phyloP scores from a whole-genome alignment of 2,113 vertebrate genomes.

The Tautogolabrus adspersus region DNA sequence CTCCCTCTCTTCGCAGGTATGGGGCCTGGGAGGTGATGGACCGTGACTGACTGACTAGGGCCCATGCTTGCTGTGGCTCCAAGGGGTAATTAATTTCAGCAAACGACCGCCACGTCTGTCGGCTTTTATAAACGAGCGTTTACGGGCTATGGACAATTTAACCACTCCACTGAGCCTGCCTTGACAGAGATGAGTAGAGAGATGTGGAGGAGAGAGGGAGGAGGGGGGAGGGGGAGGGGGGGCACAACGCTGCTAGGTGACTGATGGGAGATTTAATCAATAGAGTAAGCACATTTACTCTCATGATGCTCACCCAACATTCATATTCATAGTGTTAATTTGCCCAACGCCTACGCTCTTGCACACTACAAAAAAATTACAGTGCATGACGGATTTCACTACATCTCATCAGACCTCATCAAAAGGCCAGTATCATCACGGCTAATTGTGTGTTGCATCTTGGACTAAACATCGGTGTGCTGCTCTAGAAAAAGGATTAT shows the following conservation, averaged over 20 bases:
- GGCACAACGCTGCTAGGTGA: slow-evolving; percentile 65
- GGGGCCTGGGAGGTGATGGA: slow-evolving; percentile 68
- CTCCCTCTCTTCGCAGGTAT: slow-evolving; percentile 63
- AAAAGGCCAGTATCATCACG: slow-evolving; percentile 68
- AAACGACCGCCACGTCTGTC: slow-evolving; percentile 87
- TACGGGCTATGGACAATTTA: slow-evolving; percentile 87
- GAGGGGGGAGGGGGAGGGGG: slow-evolving; percentile 38
- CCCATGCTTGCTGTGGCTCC: slow-evolving; percentile 75
- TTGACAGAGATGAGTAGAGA: slow-evolving; percentile 81
- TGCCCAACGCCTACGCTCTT: slow-evolving; percentile 70
- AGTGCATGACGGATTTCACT: slow-evolving; percentile 73
- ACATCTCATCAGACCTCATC: slow-evolving; percentile 75
- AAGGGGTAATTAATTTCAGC: slow-evolving; percentile 86
- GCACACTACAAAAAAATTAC: slow-evolving; percentile 70
- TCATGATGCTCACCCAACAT: slow-evolving; percentile 75
- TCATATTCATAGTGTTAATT: slow-evolving; percentile 80
- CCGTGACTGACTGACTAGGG: slow-evolving; percentile 82
- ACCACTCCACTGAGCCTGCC: slow-evolving; percentile 81
- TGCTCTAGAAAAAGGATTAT: slow-evolving; percentile 37
- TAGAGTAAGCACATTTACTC: slow-evolving; percentile 83
- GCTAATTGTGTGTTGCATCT: slow-evolving; percentile 68
- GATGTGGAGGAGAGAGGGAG: slow-evolving; percentile 36
- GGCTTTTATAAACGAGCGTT: slow-evolving; percentile 87
- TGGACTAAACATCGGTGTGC: slow-evolving; percentile 52
- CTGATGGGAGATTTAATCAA: slow-evolving; percentile 82